A percentile compares a stretch with the other conserved stretches of the same genome.
phyloP scores from a whole-genome alignment of 2,888 invertebrate species.

The Argyresthia goedartella region DNA sequence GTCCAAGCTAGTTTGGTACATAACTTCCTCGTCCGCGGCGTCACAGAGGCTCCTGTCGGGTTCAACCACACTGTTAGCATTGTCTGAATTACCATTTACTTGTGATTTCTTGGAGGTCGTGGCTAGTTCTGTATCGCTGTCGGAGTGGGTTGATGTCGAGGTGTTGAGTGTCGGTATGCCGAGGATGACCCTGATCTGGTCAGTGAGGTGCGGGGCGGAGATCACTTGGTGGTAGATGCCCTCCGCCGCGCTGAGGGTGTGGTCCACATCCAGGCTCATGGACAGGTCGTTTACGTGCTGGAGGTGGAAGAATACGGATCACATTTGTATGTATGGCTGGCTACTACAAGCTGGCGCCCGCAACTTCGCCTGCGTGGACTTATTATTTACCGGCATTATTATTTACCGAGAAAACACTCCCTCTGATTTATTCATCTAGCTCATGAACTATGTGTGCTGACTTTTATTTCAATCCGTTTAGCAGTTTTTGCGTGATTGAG shows the following conservation, averaged over 20 bases:
- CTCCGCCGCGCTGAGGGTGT: constrained; percentile 88
- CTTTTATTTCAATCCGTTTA: no score
- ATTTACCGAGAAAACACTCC: no score
- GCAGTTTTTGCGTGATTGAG: no score
- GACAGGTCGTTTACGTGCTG: constrained; percentile 97
- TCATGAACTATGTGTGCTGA: no score
- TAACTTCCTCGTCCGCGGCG: constrained; percentile 65
- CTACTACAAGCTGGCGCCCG: no score
- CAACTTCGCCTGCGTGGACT: no score
- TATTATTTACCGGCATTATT: no score
- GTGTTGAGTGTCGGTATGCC: constrained; percentile 68
- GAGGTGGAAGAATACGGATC: constrained; percentile 24
- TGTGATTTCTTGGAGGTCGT: constrained; percentile 13
- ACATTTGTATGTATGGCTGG: no score
- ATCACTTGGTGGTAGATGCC: constrained; percentile 92
- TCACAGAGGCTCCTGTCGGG: constrained; percentile 23
- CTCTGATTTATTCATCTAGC: no score
- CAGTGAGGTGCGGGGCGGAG: constrained; percentile 77
- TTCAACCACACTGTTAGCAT: constrained; percentile 15
- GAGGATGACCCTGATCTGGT: constrained; percentile 78
- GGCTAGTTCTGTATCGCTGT: constrained; percentile 12
- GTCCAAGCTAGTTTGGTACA: constrained; percentile 70
- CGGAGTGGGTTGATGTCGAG: constrained; percentile 36
- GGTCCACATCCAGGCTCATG: constrained; percentile 85
- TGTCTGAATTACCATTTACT: constrained; percentile 16